Evolutionary conservation across 64 coral and sea anemone species (phyloP).

Genomic region (Exaiptasia diaphana): DNA sequence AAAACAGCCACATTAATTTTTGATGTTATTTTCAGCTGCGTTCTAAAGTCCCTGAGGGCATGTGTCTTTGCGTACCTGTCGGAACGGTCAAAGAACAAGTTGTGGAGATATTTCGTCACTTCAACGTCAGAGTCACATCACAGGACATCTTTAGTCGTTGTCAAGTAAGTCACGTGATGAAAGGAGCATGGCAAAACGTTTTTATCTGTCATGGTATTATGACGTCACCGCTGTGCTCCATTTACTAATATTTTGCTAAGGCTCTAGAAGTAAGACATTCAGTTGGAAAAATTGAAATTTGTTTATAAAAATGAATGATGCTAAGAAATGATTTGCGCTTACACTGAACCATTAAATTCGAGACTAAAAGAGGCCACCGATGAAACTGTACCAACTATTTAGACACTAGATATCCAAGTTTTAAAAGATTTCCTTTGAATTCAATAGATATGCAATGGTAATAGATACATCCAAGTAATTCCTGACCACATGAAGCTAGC

Average conservation of each 20-base stretch:
- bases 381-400: too few species aligned
- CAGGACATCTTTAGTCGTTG: slow-evolving; percentile 94
- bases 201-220: neutral
- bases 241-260: neutral
- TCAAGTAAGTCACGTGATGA: slow-evolving; percentile 42
- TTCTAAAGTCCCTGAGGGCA: slow-evolving; percentile 63
- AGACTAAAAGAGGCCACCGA: too few species aligned
- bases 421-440: too few species aligned
- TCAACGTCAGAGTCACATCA: slow-evolving; percentile 83
- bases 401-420: too few species aligned
- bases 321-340: too few species aligned
- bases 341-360: too few species aligned
- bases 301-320: too few species aligned
- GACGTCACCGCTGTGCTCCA: neutral
- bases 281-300: too few species aligned
- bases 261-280: too few species aligned
- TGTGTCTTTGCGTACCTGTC: slow-evolving; percentile 82
- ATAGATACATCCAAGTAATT: slow-evolving; percentile 60
- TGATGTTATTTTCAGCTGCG: slow-evolving; percentile 60
- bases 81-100: slow-evolving; percentile 75
- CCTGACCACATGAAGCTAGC: slow-evolving; percentile 67
- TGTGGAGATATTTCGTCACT: slow-evolving; percentile 62
- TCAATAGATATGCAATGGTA: slow-evolving; percentile 85
- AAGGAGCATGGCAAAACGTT: neutral
- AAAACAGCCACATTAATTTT: neutral